Evolutionary conservation across 2,113 vertebrate species (phyloP).

Genomic region (Dendropsophus ebraccatus): DNA sequence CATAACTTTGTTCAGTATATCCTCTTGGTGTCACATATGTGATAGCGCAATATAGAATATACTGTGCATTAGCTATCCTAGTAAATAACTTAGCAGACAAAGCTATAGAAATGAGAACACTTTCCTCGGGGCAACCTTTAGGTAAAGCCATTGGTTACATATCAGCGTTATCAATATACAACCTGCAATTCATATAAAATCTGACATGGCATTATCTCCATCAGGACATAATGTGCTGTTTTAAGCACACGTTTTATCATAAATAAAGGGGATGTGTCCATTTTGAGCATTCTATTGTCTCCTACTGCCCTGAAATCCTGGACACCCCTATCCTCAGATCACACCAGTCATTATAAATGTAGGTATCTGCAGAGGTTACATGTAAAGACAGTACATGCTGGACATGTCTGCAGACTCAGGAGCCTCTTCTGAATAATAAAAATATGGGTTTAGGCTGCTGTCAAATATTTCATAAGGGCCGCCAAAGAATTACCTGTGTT

Average conservation of each 20-base stretch:
- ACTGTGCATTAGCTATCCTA: neutral
- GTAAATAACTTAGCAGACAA: neutral
- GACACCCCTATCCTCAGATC: neutral
- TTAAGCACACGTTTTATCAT: conserved; percentile 28
- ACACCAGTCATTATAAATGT: neutral
- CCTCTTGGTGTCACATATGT: neutral
- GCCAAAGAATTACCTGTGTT: neutral
- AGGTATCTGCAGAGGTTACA: neutral
- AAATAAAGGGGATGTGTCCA: neutral
- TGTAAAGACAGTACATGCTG: neutral
- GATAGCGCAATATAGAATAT: conserved; percentile 2
- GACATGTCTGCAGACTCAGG: conserved; percentile 15
- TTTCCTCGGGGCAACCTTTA: neutral
- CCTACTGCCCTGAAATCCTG: neutral
- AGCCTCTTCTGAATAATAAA: neutral
- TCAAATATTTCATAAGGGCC: neutral
- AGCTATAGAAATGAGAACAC: neutral
- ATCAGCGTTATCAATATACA: neutral
- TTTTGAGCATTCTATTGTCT: neutral
- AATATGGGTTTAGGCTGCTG: neutral
- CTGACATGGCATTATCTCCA: neutral
- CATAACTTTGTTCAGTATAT: neutral
- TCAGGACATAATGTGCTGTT: conserved; percentile 41
- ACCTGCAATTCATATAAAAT: neutral
- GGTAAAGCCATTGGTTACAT: neutral